Percentiles rank a stretch among this genome's conserved stretches.
These are phyloP conservation scores for Rhinolophus sinicus DNA, from an alignment of 2,113 vertebrate species.

Conservation along the genomic window DNA sequence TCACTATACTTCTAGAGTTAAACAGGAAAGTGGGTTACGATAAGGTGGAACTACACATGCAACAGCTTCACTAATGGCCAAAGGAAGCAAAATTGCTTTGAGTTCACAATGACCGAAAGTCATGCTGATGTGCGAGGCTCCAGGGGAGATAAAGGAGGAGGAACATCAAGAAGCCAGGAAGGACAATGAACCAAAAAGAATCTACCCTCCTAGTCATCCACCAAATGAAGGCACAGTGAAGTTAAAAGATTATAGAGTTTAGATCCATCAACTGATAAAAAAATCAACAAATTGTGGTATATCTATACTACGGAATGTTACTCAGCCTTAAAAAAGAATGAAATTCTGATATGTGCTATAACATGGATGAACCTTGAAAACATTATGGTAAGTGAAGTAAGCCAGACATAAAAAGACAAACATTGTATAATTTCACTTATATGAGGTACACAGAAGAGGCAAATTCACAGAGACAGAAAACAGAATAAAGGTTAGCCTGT, in stretches of 20 bases:
- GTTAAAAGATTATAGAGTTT: neutral
- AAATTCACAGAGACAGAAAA: slow-evolving; percentile 6
- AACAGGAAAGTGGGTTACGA: neutral
- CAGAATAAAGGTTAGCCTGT: neutral
- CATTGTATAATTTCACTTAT: neutral
- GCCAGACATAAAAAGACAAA: neutral
- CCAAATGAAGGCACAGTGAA: neutral
- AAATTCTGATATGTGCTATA: slow-evolving; percentile 18
- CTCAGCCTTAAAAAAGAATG: neutral
- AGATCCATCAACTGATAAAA: neutral
- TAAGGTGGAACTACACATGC: neutral
- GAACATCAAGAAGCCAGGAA: neutral
- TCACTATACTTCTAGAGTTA: neutral
- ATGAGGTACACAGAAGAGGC: neutral
- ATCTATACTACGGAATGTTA: neutral
- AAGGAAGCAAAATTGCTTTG: neutral
- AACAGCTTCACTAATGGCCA: neutral
- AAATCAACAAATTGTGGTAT: neutral
- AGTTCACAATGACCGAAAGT: neutral
- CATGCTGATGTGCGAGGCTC: neutral
- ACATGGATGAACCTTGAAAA: slow-evolving; percentile 40
- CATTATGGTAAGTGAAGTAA: neutral
- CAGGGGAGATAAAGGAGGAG: neutral
- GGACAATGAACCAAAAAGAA: neutral
- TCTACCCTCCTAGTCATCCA: neutral